These are phyloP conservation scores for Chaetogeoica ovagalla DNA, from an alignment of 2,888 invertebrate species.

Conservation along the genomic window DNA sequence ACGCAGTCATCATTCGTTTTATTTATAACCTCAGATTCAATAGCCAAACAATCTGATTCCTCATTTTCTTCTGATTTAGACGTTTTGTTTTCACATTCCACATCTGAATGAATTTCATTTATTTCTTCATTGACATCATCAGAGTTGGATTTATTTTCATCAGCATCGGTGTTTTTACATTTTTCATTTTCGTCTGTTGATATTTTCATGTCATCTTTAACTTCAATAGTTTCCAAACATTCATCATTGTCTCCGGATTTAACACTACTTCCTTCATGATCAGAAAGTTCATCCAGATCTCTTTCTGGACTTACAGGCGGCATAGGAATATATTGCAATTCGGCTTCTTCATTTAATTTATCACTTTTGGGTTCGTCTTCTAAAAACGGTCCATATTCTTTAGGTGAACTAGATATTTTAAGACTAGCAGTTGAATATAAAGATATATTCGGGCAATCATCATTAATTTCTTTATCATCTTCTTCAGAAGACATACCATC, in stretches of 20 bases:
- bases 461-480: constrained; percentile 61
- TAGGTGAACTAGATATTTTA: constrained; percentile 64
- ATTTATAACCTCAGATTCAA: constrained; percentile 16
- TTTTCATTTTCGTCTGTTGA: constrained; percentile 2
- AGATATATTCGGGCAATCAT: constrained; percentile 79
- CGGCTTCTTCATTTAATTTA: constrained; percentile 44
- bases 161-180: constrained; percentile 2
- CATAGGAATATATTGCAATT: constrained; percentile 46
- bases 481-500: constrained; percentile 57
- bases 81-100: constrained; percentile 16
- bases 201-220: constrained; percentile 7
- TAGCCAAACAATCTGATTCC: neutral
- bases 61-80: neutral
- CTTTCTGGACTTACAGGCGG: constrained; percentile 39
- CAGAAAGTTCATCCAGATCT: neutral
- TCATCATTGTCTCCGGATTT: constrained; percentile 22
- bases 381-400: constrained; percentile 57
- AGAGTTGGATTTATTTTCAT: constrained; percentile 26
- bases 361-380: constrained; percentile 37
- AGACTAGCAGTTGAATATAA: constrained; percentile 82
- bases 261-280: constrained; percentile 6
- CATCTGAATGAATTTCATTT: constrained; percentile 28
- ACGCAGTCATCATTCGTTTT: neutral
- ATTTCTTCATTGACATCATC: constrained; percentile 22
- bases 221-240: constrained; percentile 9